A percentile compares a stretch with the other conserved stretches of the same genome.
Conservation (phyloP, 1,140 invertebrate genomes). For the Conus ventricosus region DNA sequence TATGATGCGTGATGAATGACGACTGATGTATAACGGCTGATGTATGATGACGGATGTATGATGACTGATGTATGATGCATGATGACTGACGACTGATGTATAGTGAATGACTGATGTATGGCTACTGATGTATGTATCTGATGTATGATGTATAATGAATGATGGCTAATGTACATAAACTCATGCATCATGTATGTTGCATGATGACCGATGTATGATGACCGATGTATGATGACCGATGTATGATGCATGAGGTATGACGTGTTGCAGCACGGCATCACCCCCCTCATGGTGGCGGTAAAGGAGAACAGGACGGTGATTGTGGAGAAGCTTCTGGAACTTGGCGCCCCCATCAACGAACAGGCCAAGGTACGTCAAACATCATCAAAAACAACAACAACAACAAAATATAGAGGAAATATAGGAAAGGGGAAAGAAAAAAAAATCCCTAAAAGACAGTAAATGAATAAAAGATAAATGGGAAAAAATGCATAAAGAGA, state of each 20-base stretch:
- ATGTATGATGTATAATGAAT: neutral
- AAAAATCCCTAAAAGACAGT: too few species aligned
- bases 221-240: neutral
- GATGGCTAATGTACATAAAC: neutral
- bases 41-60: neutral
- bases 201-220: neutral
- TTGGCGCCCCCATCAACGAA: conserved; percentile 92
- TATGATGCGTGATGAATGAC: neutral
- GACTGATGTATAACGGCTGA: neutral
- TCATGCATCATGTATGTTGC: neutral
- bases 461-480: too few species aligned
- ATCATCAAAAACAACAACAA: too few species aligned
- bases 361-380: conserved; percentile 73
- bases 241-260: neutral
- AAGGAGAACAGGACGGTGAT: conserved; percentile 94
- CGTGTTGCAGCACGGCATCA: conserved; percentile 87
- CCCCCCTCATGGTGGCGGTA: conserved; percentile 94
- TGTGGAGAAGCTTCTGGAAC: conserved; percentile 91
- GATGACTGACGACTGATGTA: neutral
- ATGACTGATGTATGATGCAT: neutral
- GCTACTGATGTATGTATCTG: neutral
- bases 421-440: too few species aligned
- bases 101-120: neutral
- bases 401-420: too few species aligned
- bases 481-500: too few species aligned